A percentile compares a stretch with the other conserved stretches of the same genome.
phyloP scores from a whole-genome alignment of 2,797 vertebrate genomes.

The Adrianichthys oophorus region DNA sequence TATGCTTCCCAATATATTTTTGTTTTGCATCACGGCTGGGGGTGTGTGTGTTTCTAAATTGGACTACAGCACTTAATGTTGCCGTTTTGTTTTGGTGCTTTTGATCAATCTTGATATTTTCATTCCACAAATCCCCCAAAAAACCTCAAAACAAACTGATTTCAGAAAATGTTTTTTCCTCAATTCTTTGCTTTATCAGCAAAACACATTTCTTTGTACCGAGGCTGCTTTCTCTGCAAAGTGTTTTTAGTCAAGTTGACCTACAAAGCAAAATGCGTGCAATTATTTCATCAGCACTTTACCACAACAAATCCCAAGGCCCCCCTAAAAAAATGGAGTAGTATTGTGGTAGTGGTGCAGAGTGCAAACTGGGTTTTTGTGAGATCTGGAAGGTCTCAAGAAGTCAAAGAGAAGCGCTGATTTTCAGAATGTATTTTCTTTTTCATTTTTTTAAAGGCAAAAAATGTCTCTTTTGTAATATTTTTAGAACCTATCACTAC shows the following conservation, averaged over 20 bases:
- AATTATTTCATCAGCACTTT: slow-evolving; percentile 68
- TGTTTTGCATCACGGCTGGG: slow-evolving; percentile 33
- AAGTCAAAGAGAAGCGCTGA: slow-evolving; percentile 48
- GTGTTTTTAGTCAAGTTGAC: slow-evolving; percentile 29
- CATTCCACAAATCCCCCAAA: neutral
- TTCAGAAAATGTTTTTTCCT: slow-evolving; percentile 5
- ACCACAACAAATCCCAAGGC: slow-evolving; percentile 29
- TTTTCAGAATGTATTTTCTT: slow-evolving; percentile 30
- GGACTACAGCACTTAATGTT: slow-evolving; percentile 34
- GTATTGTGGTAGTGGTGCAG: slow-evolving; percentile 23
- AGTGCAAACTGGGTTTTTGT: slow-evolving; percentile 35
- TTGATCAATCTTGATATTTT: slow-evolving; percentile 33
- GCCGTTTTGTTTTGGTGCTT: slow-evolving; percentile 21
- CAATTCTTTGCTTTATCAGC: slow-evolving; percentile 14
- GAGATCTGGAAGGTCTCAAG: slow-evolving; percentile 33
- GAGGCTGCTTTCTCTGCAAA: slow-evolving; percentile 13
- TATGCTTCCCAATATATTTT: slow-evolving; percentile 47
- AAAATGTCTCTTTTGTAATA: slow-evolving; percentile 33
- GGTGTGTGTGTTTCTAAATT: slow-evolving; percentile 25
- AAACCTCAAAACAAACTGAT: slow-evolving; percentile 2
- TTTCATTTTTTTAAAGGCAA: slow-evolving; percentile 6
- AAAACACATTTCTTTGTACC: slow-evolving; percentile 19
- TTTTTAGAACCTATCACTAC: slow-evolving; percentile 50
- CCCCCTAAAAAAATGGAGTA: slow-evolving; percentile 46
- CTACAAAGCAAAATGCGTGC: slow-evolving; percentile 34